Percentiles rank a stretch among this genome's conserved stretches.
phyloP scores from a whole-genome alignment of 2,113 vertebrate genomes.

The Acanthochromis polyacanthus region DNA sequence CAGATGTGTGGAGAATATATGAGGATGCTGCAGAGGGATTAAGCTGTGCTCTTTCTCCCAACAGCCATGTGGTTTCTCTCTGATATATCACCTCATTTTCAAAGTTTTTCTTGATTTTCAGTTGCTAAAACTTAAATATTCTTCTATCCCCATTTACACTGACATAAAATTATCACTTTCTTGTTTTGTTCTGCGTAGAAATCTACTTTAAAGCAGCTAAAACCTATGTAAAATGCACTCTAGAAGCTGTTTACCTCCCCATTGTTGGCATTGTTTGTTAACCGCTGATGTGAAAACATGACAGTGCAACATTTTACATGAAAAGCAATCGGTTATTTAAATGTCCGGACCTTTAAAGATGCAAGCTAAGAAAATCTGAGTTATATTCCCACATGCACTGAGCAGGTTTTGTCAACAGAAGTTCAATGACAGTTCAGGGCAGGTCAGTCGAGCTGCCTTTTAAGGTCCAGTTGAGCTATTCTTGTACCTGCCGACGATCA shows the following conservation, averaged over 20 bases:
- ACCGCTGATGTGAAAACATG: too few species aligned
- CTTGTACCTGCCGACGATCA: conserved; percentile 77
- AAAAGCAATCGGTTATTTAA: too few species aligned
- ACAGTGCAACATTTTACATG: too few species aligned
- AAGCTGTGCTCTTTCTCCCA: neutral
- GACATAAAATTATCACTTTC: neutral
- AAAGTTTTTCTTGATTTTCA: neutral
- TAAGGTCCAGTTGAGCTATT: conserved; percentile 66
- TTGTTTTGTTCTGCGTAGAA: neutral
- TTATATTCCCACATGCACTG: neutral
- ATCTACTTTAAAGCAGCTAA: neutral
- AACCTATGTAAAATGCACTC: too few species aligned
- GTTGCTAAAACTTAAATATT: neutral
- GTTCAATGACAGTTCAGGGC: conserved; percentile 51
- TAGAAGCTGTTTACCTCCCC: too few species aligned
- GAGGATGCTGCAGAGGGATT: too few species aligned
- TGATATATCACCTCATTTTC: neutral
- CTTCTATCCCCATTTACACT: neutral
- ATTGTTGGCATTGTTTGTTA: too few species aligned
- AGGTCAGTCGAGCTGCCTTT: conserved; percentile 58
- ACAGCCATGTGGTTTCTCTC: neutral
- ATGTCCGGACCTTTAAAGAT: neutral
- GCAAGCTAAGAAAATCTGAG: neutral
- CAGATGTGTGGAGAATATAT: too few species aligned
- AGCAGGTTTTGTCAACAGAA: conserved; percentile 21